Percentiles rank a stretch among this genome's conserved stretches.
Conservation (phyloP, 1,140 invertebrate genomes). For the Akabosia matsudoensis region DNA sequence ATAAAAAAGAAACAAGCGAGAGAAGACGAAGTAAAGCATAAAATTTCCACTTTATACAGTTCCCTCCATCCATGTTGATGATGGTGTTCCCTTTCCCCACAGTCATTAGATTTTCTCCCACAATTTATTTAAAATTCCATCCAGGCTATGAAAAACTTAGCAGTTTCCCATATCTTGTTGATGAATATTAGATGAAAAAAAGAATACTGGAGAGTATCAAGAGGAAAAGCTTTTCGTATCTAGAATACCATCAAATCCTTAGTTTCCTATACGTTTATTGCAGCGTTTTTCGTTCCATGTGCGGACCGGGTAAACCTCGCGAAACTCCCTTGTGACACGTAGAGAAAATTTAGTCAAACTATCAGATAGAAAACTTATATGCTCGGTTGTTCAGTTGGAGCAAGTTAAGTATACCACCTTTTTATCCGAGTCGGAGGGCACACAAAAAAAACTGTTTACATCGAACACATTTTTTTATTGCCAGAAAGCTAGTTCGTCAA, state of each 20-base stretch:
- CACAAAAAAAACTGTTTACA: too few relatives aligned
- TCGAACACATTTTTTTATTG: too few relatives aligned
- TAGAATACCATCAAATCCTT: too few relatives aligned
- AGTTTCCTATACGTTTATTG: neutral
- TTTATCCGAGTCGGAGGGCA: too few relatives aligned
- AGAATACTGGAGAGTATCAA: slow-evolving; percentile 42
- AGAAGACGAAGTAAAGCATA: slow-evolving; percentile 26
- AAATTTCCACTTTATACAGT: slow-evolving; percentile 25
- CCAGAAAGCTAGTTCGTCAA: too few relatives aligned
- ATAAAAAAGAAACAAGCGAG: neutral
- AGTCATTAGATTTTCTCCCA: slow-evolving; percentile 48
- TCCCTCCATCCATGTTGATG: neutral
- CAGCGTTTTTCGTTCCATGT: neutral
- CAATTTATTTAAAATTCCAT: slow-evolving; percentile 48
- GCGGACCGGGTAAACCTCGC: neutral
- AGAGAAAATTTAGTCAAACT: slow-evolving; percentile 47
- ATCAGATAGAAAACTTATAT: slow-evolving; percentile 45
- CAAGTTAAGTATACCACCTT: too few relatives aligned
- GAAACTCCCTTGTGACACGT: slow-evolving; percentile 43
- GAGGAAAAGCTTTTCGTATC: too few relatives aligned
- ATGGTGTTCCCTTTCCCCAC: slow-evolving; percentile 42
- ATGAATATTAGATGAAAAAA: slow-evolving; percentile 47
- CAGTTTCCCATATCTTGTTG: slow-evolving; percentile 40
- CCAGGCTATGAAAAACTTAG: slow-evolving; percentile 46
- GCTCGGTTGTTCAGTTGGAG: too few relatives aligned